Conservation (phyloP, 1,140 invertebrate genomes). For the Thalassaphorura encarpata region DNA sequence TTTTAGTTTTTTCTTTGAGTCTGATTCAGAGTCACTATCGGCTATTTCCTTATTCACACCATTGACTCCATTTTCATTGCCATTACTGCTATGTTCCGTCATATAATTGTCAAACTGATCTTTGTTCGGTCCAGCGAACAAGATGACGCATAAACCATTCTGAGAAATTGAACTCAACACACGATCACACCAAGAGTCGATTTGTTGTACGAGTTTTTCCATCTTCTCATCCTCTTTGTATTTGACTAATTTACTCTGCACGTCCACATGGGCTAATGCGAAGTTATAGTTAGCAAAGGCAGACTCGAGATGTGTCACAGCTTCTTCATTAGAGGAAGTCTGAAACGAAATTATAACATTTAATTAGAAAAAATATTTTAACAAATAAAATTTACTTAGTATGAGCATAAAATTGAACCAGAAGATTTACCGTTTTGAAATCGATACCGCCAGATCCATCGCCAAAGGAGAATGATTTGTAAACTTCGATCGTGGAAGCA, state of each 20-base stretch:
- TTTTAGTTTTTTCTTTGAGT: constrained; percentile 1
- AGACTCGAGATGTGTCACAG: constrained; percentile 14
- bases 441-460: no score
- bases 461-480: constrained; percentile 7
- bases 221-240: constrained; percentile 11
- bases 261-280: constrained; percentile 26
- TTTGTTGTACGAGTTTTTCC: constrained; percentile 10
- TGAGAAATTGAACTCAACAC: constrained; percentile 12
- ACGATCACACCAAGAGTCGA: constrained; percentile 20
- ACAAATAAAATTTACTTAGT: no score
- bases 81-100: constrained; percentile 3
- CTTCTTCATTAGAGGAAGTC: constrained; percentile 16
- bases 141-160: constrained; percentile 21
- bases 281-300: constrained; percentile 24
- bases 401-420: no score
- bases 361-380: no score
- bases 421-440: no score
- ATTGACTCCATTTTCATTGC: neutral
- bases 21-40: neutral
- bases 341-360: neutral
- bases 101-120: neutral
- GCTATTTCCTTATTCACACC: neutral
- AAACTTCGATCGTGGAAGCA: constrained; percentile 7
- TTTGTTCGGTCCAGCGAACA: constrained; percentile 21
- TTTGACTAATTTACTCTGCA: constrained; percentile 3